These are phyloP conservation scores for Chrysotoxum bicinctum DNA, from an alignment of 2,888 invertebrate genomes.

Conservation along the genomic window DNA sequence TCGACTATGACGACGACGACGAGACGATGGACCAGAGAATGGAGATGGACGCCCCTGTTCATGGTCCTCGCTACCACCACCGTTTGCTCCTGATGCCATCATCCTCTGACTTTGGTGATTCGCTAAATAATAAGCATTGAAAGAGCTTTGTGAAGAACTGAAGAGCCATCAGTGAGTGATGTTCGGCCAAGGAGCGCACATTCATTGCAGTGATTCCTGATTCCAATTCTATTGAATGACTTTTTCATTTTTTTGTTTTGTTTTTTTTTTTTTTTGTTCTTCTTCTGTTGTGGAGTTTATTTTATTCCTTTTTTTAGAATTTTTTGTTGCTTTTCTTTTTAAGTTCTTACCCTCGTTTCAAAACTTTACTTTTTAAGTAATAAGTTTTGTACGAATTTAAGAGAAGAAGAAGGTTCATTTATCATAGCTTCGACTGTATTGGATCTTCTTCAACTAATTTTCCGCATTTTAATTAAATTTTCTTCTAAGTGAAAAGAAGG, in stretches of 20 bases:
- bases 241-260: constrained; percentile 26
- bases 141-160: constrained; percentile 47
- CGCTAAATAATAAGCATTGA: constrained; percentile 73
- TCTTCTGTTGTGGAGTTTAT: constrained; percentile 10
- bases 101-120: constrained; percentile 44
- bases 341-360: constrained; percentile 53
- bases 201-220: constrained; percentile 63
- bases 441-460: constrained; percentile 20
- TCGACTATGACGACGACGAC: background rate
- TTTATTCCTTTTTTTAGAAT: constrained; percentile 12
- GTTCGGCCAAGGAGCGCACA: constrained; percentile 37
- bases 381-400: constrained; percentile 66
- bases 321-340: constrained; percentile 28
- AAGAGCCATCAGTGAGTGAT: constrained; percentile 50
- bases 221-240: constrained; percentile 48
- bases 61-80: background rate
- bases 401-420: constrained; percentile 4
- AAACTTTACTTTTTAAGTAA: constrained; percentile 59
- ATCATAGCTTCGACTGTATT: constrained; percentile 15
- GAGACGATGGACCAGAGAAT: background rate
- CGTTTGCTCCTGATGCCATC: background rate
- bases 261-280: background rate
- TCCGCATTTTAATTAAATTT: constrained; percentile 48
- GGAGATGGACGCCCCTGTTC: background rate
- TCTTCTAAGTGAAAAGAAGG: background rate